Conservation (phyloP, 1,140 invertebrate species). For the Neodiprion pinetum region DNA sequence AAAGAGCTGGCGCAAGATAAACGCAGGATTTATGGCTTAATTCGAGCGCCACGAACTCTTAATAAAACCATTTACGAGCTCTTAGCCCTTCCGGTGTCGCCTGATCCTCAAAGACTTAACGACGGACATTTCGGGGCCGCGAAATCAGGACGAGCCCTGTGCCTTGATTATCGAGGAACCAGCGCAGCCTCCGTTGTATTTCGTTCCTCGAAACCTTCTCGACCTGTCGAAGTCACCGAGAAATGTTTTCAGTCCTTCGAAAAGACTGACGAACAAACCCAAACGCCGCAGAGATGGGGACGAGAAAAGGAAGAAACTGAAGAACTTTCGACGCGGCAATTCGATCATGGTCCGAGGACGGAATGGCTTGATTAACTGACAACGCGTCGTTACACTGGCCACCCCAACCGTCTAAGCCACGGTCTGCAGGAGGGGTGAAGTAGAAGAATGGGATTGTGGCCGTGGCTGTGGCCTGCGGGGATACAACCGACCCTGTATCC, state of each 20-base stretch:
- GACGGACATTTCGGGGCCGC: neutral
- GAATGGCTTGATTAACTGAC: constrained; percentile 63
- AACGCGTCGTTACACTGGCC: constrained; percentile 56
- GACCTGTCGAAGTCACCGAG: neutral
- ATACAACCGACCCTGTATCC: neutral
- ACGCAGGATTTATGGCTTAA: constrained; percentile 15
- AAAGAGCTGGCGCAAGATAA: neutral
- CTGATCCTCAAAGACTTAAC: constrained; percentile 2
- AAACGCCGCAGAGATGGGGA: neutral
- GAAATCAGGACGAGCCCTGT: neutral
- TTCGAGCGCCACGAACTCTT: neutral
- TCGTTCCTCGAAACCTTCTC: neutral
- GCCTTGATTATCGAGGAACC: neutral
- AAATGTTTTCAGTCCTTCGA: neutral
- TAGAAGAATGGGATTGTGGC: constrained; percentile 7
- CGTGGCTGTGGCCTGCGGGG: constrained; percentile 2
- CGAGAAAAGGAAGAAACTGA: neutral
- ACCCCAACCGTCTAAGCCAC: constrained; percentile 35
- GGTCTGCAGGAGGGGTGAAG: neutral
- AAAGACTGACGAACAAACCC: no score
- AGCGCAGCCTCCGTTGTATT: neutral
- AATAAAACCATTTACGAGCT: constrained; percentile 43
- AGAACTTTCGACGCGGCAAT: neutral
- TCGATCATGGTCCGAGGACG: constrained; percentile 29
- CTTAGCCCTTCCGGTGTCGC: neutral